Conservation (phyloP, 2,113 vertebrate species). For the Guaruba guarouba region DNA sequence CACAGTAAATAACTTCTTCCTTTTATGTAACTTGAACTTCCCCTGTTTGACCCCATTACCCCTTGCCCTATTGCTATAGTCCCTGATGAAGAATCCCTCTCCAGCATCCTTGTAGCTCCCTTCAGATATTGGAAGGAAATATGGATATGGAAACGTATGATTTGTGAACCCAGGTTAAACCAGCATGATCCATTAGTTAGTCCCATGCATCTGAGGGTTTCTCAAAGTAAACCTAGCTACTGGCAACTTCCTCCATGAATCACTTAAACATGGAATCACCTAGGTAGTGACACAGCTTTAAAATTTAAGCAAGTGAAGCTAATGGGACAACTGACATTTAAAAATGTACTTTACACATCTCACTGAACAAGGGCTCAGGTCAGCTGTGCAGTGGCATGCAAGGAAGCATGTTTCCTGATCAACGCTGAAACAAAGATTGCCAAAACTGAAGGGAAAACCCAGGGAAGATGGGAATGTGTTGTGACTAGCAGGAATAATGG, state of each 20-base stretch:
- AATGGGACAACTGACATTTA: neutral
- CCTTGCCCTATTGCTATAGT: neutral
- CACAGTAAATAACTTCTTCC: neutral
- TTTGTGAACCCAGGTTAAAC: neutral
- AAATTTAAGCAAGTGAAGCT: neutral
- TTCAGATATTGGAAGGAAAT: neutral
- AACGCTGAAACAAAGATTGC: neutral
- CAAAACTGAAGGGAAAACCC: neutral
- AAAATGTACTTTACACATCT: neutral
- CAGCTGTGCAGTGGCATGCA: neutral
- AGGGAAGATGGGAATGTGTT: neutral
- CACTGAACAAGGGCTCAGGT: neutral
- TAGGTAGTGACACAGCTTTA: neutral
- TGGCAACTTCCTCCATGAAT: neutral
- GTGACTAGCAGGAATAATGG: neutral
- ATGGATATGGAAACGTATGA: neutral
- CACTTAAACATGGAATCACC: neutral
- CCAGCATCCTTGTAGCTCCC: neutral
- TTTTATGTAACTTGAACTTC: neutral
- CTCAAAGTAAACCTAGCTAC: neutral
- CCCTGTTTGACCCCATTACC: neutral
- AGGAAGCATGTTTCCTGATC: neutral
- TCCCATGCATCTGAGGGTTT: neutral
- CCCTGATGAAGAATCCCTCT: neutral
- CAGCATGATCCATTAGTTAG: neutral